Evolutionary conservation across 1,140 invertebrate species (phyloP).

Genomic region (Conopomorpha cramerella): DNA sequence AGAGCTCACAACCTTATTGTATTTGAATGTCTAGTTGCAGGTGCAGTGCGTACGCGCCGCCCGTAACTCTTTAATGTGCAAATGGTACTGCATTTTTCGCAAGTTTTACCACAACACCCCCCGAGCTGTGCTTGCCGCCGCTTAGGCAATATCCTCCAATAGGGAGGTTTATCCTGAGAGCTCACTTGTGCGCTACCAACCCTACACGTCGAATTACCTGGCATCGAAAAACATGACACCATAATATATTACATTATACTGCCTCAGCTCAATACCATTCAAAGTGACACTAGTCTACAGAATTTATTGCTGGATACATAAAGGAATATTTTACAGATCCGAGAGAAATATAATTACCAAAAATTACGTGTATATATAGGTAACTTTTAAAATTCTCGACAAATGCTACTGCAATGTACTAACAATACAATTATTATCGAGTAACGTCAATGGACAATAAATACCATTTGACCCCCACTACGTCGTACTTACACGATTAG

Average conservation of each 20-base stretch:
- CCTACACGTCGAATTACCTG: too few species aligned
- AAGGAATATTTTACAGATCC: conserved; percentile 57
- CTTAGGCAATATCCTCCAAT: conserved; percentile 59
- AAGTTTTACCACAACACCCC: conserved; percentile 29
- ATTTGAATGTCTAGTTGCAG: too few species aligned
- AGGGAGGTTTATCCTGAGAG: conserved; percentile 55
- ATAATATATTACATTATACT: too few species aligned
- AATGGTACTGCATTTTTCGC: conserved; percentile 17
- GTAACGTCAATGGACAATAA: conserved; percentile 58
- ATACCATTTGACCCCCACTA: conserved; percentile 57
- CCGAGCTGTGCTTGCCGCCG: conserved; percentile 55
- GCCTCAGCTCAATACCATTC: conserved; percentile 26
- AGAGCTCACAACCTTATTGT: conserved; percentile 61
- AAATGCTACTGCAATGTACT: conserved; percentile 60
- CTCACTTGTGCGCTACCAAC: conserved; percentile 59
- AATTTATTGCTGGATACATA: conserved; percentile 61
- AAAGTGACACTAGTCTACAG: conserved; percentile 47
- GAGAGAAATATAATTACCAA: conserved; percentile 59
- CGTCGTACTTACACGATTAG: too few species aligned
- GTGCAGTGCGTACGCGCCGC: too few species aligned
- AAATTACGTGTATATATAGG: conserved; percentile 58
- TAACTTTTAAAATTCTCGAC: conserved; percentile 58
- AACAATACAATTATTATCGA: conserved; percentile 61
- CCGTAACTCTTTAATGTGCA: too few species aligned
- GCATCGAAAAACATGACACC: too few species aligned